These are phyloP conservation scores for Nycticorax nycticorax DNA, from an alignment of 2,113 vertebrate species.

Conservation along the genomic window DNA sequence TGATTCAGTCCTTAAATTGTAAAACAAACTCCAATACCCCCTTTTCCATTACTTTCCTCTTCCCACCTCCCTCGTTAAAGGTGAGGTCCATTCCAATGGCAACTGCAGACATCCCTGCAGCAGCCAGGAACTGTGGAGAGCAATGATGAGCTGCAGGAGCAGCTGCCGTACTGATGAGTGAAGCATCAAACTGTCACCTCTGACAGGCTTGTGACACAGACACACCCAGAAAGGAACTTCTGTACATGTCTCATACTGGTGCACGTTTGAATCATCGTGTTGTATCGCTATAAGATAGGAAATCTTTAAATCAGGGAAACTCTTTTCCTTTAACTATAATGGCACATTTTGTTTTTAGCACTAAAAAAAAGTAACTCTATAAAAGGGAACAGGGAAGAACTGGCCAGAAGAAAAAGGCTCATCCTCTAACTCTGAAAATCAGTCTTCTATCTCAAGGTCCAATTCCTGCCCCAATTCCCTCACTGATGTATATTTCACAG, in stretches of 20 bases:
- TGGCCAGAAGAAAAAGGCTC: not conserved
- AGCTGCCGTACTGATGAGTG: not conserved
- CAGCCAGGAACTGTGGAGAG: not conserved
- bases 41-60: not conserved
- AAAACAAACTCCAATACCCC: not conserved
- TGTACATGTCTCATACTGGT: not conserved
- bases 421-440: not conserved
- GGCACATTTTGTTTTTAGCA: not conserved
- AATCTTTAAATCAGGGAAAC: not conserved
- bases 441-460: not conserved
- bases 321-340: not conserved
- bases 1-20: not conserved
- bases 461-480: not conserved
- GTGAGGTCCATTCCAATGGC: not conserved
- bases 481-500: not conserved
- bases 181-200: not conserved
- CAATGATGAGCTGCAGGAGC: not conserved
- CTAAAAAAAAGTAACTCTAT: not conserved
- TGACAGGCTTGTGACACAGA: not conserved
- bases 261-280: not conserved
- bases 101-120: not conserved
- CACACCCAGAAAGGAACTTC: not conserved
- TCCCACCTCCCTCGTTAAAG: not conserved
- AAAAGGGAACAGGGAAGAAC: not conserved
- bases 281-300: not conserved